Conservation (phyloP, 2,888 invertebrate species). For the Dolomedes plantarius region DNA sequence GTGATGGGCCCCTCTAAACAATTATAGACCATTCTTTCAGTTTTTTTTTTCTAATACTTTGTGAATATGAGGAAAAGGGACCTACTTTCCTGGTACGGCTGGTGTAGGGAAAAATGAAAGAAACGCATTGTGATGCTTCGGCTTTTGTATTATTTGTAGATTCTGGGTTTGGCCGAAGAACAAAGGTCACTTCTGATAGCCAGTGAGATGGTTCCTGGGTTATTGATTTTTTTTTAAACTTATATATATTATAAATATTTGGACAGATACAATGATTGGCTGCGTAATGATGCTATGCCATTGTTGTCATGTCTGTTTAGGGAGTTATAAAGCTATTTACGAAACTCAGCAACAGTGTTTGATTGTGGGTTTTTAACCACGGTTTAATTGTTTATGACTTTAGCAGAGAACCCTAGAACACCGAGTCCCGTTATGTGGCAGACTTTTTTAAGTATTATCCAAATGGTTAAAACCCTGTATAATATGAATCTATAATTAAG, state of each 20-base stretch:
- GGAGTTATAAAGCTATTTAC: too few relatives aligned
- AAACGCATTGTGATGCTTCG: not conserved
- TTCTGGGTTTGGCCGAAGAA: not conserved
- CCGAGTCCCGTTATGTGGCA: too few relatives aligned
- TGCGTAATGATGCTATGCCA: not conserved
- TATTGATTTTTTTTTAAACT: not conserved
- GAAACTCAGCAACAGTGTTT: too few relatives aligned
- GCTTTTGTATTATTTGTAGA: not conserved
- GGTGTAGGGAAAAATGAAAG: not conserved
- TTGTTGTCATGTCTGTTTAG: not conserved
- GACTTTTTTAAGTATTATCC: too few relatives aligned
- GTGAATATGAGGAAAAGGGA: slow-evolving; percentile 34
- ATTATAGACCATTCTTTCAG: slow-evolving; percentile 27
- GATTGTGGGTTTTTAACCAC: too few relatives aligned
- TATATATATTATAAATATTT: not conserved
- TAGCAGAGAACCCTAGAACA: too few relatives aligned
- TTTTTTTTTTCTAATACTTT: not conserved
- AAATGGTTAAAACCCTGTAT: too few relatives aligned
- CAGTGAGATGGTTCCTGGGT: too few relatives aligned
- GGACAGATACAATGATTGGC: not conserved
- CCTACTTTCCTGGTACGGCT: slow-evolving; percentile 22
- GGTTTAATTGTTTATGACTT: too few relatives aligned
- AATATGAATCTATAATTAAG: too few relatives aligned
- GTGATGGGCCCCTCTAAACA: slow-evolving; percentile 35
- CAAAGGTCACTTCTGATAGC: too few relatives aligned